Evolutionary conservation across 2,888 invertebrate genomes (phyloP), one percentile per base, ranked within the genome.

Genomic region (Tetheella fluctuosa): DNA sequence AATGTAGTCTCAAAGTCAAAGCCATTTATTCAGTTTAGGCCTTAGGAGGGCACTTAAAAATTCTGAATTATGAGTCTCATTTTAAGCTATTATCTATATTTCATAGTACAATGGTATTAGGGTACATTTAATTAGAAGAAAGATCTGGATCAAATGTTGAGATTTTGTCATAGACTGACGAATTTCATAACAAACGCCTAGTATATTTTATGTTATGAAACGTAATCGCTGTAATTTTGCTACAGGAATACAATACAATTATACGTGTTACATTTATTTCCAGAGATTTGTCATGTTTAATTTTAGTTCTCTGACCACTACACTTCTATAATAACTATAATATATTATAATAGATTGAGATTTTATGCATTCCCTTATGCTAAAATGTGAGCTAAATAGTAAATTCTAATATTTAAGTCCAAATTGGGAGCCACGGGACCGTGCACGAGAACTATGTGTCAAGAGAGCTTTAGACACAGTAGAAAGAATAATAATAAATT

Each of bases 211-310:
- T n/a, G n/a, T n/a, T n/a, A n/a, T n/a, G n/a, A n/a, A n/a, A n/a
- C n/a, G n/a, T n/a, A n/a, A n/a, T n/a, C n/a, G 13, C 34, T 13
- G 34, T 34, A 34, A 34, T 13, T 13, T 34, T 1, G 13, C 34
- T 34, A 34, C 34, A 34, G 34, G 34, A 13, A 34, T 34, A 34
- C 34, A 34, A 34, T 34, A 34, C 34, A 39, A n/a, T 34, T 25
- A 25, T 6, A 25, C 25, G n/a, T 34, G 39, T 39, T 10, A n/a
- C 37, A 37, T 6, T n/a, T 39, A 37, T 42, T 48, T 7, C 10
- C 17, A 48, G 20, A 42, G 42, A 20, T 56, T 57, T 62, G 62
- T 59, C 59, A 54, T 61, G 54, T 42, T 17, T 53, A 39, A 30
- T 23, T 58, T 48, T 48, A 20, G 48, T 20, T 48, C 8, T 48